These are phyloP conservation scores for Acanthornis magna DNA, from an alignment of 2,797 vertebrate genomes.

Conservation along the genomic window DNA sequence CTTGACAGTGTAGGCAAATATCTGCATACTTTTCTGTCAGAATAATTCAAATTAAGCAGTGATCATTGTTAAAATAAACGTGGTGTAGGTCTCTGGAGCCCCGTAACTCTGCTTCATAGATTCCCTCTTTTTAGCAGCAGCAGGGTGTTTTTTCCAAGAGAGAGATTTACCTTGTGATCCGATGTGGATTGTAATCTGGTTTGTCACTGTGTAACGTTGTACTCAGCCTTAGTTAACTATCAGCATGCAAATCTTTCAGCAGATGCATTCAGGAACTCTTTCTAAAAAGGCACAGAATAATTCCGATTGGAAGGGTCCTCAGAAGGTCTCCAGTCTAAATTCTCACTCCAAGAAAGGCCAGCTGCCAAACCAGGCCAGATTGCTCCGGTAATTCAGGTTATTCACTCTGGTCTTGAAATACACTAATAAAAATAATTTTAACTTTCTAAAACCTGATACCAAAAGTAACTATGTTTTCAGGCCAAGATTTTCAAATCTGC, in stretches of 20 bases:
- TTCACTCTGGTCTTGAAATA: neutral
- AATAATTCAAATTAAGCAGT: neutral
- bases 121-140: neutral
- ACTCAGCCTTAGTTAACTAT: neutral
- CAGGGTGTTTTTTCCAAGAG: neutral
- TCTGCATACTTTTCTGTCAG: neutral
- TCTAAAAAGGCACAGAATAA: neutral
- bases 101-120: neutral
- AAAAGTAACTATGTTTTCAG: neutral
- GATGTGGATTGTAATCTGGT: neutral
- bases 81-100: accelerated
- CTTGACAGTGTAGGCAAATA: neutral
- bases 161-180: neutral
- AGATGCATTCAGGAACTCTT: neutral
- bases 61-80: neutral
- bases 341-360: neutral
- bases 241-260: neutral
- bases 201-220: neutral
- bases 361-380: neutral
- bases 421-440: neutral
- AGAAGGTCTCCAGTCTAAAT: neutral
- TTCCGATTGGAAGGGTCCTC: neutral
- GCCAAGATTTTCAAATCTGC: neutral
- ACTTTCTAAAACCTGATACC: neutral
- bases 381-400: neutral